Conservation (phyloP, 2,888 invertebrate species). For the Neoitamus cyanurus region DNA sequence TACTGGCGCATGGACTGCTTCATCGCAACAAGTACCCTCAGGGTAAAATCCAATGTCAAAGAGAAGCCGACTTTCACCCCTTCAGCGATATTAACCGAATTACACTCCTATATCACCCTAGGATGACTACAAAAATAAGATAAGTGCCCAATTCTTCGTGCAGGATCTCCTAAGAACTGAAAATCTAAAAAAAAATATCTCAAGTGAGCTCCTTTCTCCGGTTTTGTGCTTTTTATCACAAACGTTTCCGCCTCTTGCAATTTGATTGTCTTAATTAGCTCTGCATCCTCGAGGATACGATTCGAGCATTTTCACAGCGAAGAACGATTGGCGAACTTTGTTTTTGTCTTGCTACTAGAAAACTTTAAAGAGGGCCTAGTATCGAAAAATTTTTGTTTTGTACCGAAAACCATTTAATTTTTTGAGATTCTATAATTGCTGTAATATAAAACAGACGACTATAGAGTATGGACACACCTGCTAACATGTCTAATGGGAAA, state of each 20-base stretch:
- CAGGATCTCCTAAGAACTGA: not conserved
- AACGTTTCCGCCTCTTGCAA: constrained; percentile 49
- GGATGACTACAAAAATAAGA: constrained; percentile 31
- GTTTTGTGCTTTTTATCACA: constrained; percentile 47
- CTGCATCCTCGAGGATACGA: constrained; percentile 6
- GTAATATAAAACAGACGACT: no score
- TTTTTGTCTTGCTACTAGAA: not conserved
- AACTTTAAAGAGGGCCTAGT: not conserved
- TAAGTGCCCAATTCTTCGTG: constrained; percentile 32
- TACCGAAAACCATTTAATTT: not conserved
- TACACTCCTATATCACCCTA: constrained; percentile 45
- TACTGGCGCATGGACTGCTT: not conserved
- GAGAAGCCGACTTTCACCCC: constrained; percentile 50
- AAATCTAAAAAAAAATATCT: not conserved
- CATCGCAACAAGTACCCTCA: constrained; percentile 23
- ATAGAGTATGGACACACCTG: no score
- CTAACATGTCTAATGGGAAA: no score
- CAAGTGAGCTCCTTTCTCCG: constrained; percentile 47
- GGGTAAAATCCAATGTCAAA: constrained; percentile 36
- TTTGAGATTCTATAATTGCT: not conserved
- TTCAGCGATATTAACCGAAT: constrained; percentile 50
- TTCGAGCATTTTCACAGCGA: not conserved
- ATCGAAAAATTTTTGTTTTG: not conserved
- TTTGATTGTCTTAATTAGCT: constrained; percentile 49
- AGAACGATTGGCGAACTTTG: not conserved